Evolutionary conservation across 2,797 vertebrate species (phyloP).

Genomic region (Pipistrellus nathusii): DNA sequence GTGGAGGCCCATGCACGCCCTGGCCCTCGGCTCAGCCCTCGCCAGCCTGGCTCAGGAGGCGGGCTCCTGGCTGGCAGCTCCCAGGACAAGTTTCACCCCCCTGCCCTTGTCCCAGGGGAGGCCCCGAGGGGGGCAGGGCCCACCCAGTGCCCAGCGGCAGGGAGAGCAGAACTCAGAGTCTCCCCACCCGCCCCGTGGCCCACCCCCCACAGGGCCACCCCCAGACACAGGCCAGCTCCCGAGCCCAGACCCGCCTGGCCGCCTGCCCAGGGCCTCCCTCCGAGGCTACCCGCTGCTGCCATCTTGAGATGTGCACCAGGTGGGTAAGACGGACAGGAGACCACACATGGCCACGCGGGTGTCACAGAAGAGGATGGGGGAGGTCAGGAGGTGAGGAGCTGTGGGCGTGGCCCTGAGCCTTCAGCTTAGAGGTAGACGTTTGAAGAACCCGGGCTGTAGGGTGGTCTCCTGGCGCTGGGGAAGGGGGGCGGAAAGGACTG

Average conservation of each 20-base stretch:
- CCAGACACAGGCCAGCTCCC: background rate
- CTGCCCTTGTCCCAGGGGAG: background rate
- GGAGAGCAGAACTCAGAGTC: background rate
- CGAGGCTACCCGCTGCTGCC: background rate
- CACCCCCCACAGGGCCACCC: rapidly evolving
- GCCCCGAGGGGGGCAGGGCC: too few species aligned
- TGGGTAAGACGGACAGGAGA: background rate
- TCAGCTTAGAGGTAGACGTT: too few species aligned
- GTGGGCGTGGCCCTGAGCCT: rapidly evolving
- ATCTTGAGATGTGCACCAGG: background rate
- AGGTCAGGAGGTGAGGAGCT: rapidly evolving
- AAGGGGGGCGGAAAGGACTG: background rate
- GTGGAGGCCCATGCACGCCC: background rate
- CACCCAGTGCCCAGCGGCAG: rapidly evolving
- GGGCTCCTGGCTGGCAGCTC: background rate
- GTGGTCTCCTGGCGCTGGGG: background rate
- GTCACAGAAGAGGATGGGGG: rapidly evolving
- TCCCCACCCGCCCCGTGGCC: rapidly evolving
- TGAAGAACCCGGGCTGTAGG: rapidly evolving
- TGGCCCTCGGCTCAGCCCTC: background rate
- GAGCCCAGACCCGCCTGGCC: background rate
- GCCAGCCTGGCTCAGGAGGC: background rate
- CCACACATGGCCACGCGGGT: too few species aligned
- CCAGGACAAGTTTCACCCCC: background rate
- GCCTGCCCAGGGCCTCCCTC: too few species aligned